Evolutionary conservation across 2,797 vertebrate species (phyloP), one percentile per base, ranked within the genome.

Genomic region (Chromobotia macracanthus): DNA sequence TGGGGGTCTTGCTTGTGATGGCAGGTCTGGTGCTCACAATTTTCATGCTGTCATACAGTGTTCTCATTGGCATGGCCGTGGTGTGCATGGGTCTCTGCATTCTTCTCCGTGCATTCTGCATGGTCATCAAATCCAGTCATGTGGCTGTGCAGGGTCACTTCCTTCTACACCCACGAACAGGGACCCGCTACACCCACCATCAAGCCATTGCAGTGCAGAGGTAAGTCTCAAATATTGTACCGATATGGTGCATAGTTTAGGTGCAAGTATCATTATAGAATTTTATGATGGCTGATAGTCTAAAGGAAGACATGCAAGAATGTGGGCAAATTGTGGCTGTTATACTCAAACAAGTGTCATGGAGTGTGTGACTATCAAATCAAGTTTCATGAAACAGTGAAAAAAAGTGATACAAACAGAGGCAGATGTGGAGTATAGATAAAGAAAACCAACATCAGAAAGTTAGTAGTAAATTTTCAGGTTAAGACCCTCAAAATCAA

Each of bases 181-280:
- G 94, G 9, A 94, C 92, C 0, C 90, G 91, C 70, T 95, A 93
- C 90, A 93, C 90, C 84, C 91, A 90, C 0, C 92, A 91, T 82
- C 94, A 95, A 85, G 91, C 92, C 50, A 84, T 91, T 68, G 90
- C 92, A 18, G 91, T 95, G 6, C 38, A 8, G 38, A 41, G 38
- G 38, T 41, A 41, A 41, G 67, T 56, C 5, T 41, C 7, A 8
- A 41, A 9, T 7, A 10, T 41, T 41, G 38, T 41, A 41, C 38
- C 1, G 38, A 41, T 41, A 41, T 41, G 38, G 9, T 41, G 38
- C 9, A 38, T 1, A 28, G 28, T 28, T 28, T 28, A 28, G 38
- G 8, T 38, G 38, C 8, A 41, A 7, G 38, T 41, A 41, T 41
- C 38, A 41, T 41, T 41, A 41, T 41, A 10, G 38, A 1, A 7